Evolutionary conservation across 2,113 vertebrate genomes (phyloP).

Genomic region (Urocynchramus pylzowi): DNA sequence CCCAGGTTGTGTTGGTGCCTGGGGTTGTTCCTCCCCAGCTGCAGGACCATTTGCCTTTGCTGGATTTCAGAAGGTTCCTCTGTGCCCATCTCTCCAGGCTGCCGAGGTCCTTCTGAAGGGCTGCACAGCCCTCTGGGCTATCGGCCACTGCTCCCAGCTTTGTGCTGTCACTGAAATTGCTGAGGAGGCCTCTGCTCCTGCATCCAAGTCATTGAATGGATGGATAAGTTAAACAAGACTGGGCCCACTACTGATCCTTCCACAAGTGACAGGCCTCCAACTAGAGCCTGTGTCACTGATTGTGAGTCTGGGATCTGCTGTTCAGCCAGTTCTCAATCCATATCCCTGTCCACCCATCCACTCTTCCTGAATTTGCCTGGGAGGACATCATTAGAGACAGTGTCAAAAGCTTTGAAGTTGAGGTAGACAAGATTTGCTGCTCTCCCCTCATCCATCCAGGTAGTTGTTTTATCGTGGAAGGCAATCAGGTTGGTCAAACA

Average conservation of each 20-base stretch:
- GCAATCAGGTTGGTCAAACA: too few species aligned
- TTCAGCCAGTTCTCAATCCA: background rate
- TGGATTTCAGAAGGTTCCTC: background rate
- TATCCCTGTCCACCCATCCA: background rate
- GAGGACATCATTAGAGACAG: background rate
- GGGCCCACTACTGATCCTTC: background rate
- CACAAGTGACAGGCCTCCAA: rapidly evolving
- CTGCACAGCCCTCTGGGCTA: background rate
- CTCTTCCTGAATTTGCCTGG: background rate
- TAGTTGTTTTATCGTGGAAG: too few species aligned
- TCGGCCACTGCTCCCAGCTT: background rate
- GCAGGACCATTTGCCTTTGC: background rate
- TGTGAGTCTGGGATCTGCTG: background rate
- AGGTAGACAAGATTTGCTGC: too few species aligned
- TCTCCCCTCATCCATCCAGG: too few species aligned
- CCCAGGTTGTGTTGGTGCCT: background rate
- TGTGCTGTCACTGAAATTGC: background rate
- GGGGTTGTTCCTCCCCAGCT: background rate
- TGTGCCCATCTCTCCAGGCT: background rate
- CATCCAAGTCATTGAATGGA: background rate
- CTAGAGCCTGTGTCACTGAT: too few species aligned
- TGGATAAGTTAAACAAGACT: background rate
- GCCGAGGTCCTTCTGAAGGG: background rate
- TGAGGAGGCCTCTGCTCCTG: background rate
- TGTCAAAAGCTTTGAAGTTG: too few species aligned